A percentile compares a stretch with the other conserved stretches of the same genome.
These are phyloP conservation scores for Leiothrix lutea DNA, from an alignment of 2,113 vertebrate species.

Conservation along the genomic window DNA sequence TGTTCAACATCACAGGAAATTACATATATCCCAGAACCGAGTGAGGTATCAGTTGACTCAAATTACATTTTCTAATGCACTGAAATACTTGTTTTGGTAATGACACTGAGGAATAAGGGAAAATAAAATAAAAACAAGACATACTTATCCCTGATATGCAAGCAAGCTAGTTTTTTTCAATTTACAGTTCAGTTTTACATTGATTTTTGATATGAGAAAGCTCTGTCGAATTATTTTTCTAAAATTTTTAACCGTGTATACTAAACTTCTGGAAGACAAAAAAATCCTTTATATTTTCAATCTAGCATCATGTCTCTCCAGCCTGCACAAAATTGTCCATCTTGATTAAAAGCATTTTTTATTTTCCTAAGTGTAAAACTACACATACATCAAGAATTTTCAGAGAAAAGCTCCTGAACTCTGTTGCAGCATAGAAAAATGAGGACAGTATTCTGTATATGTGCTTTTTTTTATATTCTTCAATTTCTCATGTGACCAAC, in stretches of 20 bases:
- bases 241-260: neutral
- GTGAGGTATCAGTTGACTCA: slow-evolving; percentile 25
- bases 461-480: neutral
- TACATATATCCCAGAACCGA: neutral
- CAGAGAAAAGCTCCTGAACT: neutral
- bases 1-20: slow-evolving; percentile 38
- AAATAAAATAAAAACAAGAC: slow-evolving; percentile 40
- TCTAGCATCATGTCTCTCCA: neutral
- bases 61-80: slow-evolving; percentile 46
- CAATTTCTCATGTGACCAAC: neutral
- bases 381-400: neutral
- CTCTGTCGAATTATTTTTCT: neutral
- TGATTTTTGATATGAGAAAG: neutral
- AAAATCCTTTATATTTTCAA: neutral
- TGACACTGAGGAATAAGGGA: slow-evolving; percentile 1
- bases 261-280: neutral
- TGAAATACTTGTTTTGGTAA: slow-evolving; percentile 40
- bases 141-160: neutral
- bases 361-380: neutral
- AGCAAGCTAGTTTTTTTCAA: neutral
- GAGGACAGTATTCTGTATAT: neutral
- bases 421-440: neutral
- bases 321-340: neutral
- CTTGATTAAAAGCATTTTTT: neutral
- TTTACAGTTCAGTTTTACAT: neutral